Conservation (phyloP, 2,797 vertebrate species). For the Arremon aurantiirostris region DNA sequence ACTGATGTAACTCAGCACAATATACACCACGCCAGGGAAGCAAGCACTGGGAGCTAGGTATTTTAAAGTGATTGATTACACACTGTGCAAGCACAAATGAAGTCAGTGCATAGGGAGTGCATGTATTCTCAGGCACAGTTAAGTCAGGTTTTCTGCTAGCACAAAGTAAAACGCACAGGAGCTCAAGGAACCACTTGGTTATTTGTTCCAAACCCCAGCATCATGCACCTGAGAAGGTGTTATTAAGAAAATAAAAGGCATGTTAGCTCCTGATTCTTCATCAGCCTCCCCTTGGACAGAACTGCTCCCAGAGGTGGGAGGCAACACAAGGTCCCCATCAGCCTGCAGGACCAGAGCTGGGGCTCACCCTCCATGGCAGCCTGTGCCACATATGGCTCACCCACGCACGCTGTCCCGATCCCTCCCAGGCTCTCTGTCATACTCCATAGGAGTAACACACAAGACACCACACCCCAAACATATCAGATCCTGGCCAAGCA, state of each 20-base stretch:
- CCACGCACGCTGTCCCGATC: fast-evolving
- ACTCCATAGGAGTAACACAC: not conserved
- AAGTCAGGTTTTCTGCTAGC: not conserved
- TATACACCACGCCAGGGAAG: not conserved
- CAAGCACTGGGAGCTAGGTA: not conserved
- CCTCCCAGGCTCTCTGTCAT: not conserved
- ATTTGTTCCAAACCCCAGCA: not conserved
- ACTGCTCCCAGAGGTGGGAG: not conserved
- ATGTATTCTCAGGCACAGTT: not conserved
- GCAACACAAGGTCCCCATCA: not conserved
- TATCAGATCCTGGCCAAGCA: not conserved
- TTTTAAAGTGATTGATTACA: slow-evolving; percentile 33
- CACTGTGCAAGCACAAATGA: not conserved
- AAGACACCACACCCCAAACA: not conserved
- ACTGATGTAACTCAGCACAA: not conserved
- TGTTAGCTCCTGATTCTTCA: not conserved
- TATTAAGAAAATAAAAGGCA: not conserved
- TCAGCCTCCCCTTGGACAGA: not conserved
- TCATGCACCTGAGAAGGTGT: not conserved
- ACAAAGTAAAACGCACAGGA: not conserved
- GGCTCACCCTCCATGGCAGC: fast-evolving
- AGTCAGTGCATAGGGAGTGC: not conserved
- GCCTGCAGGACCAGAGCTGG: not conserved
- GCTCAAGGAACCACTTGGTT: not conserved
- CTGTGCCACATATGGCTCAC: fast-evolving